A percentile compares a stretch with the other conserved stretches of the same genome.
Evolutionary conservation across 1,140 invertebrate species (phyloP).

Genomic region (Harpegnathos saltator): DNA sequence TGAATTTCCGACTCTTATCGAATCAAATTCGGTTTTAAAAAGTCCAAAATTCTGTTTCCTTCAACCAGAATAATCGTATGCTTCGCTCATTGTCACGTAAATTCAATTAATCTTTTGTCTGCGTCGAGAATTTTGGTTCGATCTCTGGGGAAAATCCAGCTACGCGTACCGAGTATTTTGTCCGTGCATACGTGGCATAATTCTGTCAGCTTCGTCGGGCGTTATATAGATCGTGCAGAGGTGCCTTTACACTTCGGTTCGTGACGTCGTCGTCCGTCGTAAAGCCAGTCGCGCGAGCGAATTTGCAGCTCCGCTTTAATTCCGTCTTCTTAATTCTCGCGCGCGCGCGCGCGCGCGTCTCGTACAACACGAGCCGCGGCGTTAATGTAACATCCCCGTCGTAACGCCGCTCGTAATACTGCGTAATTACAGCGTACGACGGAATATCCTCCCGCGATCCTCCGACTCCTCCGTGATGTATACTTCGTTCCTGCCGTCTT

Average conservation of each 20-base stretch:
- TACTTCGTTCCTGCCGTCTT: conserved; percentile 39
- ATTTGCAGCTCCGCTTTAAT: conserved; percentile 53
- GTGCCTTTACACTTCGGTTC: conserved; percentile 17
- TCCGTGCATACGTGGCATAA: too few relatives aligned
- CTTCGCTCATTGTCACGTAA: too few relatives aligned
- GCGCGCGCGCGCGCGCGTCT: conserved; percentile 11
- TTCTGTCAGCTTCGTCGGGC: neutral
- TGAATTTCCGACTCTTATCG: too few relatives aligned
- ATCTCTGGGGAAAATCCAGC: too few relatives aligned
- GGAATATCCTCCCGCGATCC: conserved; percentile 25
- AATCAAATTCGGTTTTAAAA: too few relatives aligned
- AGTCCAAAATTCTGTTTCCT: too few relatives aligned
- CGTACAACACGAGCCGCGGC: conserved; percentile 42
- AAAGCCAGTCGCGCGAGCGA: conserved; percentile 41
- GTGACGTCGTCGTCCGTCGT: conserved; percentile 9
- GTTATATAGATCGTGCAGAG: conserved; percentile 27
- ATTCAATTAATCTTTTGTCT: too few relatives aligned
- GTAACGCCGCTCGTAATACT: conserved; percentile 52
- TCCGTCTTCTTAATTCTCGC: conserved; percentile 54
- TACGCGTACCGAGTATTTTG: too few relatives aligned
- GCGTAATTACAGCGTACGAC: conserved; percentile 43
- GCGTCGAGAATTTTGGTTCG: too few relatives aligned
- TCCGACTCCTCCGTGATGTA: conserved; percentile 36
- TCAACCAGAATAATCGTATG: too few relatives aligned
- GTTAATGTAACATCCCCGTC: conserved; percentile 56